Evolutionary conservation across 2,797 vertebrate species (phyloP), one percentile per base, ranked within the genome.

Genomic region (Ispidina picta): DNA sequence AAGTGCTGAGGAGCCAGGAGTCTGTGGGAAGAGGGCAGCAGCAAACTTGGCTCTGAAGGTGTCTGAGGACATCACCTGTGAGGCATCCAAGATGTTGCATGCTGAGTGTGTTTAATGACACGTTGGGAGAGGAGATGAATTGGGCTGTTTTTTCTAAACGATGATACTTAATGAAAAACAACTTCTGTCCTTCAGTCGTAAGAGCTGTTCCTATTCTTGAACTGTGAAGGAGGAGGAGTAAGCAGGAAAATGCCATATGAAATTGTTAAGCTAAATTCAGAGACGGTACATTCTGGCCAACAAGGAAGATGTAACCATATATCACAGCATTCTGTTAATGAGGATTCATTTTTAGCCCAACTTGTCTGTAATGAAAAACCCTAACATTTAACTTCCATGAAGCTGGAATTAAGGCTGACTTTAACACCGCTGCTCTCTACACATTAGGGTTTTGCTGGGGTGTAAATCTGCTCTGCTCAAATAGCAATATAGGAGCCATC

Each of bases 181-280:
- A 80, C 83, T 86, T 84, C 89, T 95, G 93, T 93, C 93, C 91
- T 88, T 93, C 92, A 93, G 63, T 56, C 5, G 12, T 41, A 70
- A 84, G 69, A 94, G 91, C 88, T 94, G 46, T 96, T 96, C 93
- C 91, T 94, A 60, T 95, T 86, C 93, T 76, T 80, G 89, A 95
- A 77, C 88, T 92, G 90, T 78, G 87, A 94, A 93, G 90, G 78
- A 95, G 92, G 81, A 81, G 86, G 88, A 95, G 65, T 28, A 39
- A 83, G 35, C 58, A 81, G 60, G 82, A 86, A 83, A 83, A 91
- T 80, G 79, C 76, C 90, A 77, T 56, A 23, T 70, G 82, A 88
- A 85, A 86, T 62, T 65, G 33, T 86, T 84, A 60, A 87, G 72
- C 88, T 93, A 88, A 92, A 95, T 94, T 77, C 74, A 86, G 91